Evolutionary conservation across 37 sponge, comb jelly and placozoan genomes (phyloP).

Genomic region (Ephydatia muelleri): DNA sequence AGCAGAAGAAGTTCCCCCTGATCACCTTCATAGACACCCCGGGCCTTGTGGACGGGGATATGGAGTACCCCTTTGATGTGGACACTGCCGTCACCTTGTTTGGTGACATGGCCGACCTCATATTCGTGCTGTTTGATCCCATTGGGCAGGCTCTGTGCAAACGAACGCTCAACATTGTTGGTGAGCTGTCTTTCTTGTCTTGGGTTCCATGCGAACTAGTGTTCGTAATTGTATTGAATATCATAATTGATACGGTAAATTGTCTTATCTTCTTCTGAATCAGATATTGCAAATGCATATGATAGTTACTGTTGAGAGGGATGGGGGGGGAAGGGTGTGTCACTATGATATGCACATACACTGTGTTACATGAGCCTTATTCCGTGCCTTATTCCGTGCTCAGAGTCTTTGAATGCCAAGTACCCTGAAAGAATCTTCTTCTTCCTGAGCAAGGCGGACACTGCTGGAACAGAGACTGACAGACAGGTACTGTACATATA

Average conservation of each 20-base stretch:
- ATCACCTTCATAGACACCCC: slow-evolving; percentile 85
- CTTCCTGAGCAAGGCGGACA: slow-evolving; percentile 78
- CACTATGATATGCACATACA: too few relatives aligned
- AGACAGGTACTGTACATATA: slow-evolving; percentile 59
- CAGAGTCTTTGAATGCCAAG: slow-evolving; percentile 44
- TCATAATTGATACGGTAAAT: too few relatives aligned
- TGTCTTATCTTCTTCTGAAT: too few relatives aligned
- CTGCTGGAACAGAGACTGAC: slow-evolving; percentile 72
- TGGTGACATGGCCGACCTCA: slow-evolving; percentile 63
- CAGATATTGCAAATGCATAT: too few relatives aligned
- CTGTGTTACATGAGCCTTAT: too few relatives aligned
- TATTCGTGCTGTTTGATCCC: slow-evolving; percentile 84
- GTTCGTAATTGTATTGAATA: too few relatives aligned
- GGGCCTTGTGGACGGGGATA: slow-evolving; percentile 84
- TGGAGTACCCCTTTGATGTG: slow-evolving; percentile 84
- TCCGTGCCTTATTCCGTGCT: too few relatives aligned
- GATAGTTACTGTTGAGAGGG: too few relatives aligned
- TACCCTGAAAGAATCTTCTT: slow-evolving; percentile 61
- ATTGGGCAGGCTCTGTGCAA: slow-evolving; percentile 84
- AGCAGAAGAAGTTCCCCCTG: slow-evolving; percentile 75
- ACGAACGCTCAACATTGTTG: slow-evolving; percentile 80
- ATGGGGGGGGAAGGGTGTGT: too few relatives aligned
- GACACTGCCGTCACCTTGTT: slow-evolving; percentile 65
- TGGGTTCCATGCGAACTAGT: not conserved
- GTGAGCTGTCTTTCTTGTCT: slow-evolving; percentile 35